These are phyloP conservation scores for Terrapene triunguis DNA, from an alignment of 2,113 vertebrate species.

Conservation along the genomic window DNA sequence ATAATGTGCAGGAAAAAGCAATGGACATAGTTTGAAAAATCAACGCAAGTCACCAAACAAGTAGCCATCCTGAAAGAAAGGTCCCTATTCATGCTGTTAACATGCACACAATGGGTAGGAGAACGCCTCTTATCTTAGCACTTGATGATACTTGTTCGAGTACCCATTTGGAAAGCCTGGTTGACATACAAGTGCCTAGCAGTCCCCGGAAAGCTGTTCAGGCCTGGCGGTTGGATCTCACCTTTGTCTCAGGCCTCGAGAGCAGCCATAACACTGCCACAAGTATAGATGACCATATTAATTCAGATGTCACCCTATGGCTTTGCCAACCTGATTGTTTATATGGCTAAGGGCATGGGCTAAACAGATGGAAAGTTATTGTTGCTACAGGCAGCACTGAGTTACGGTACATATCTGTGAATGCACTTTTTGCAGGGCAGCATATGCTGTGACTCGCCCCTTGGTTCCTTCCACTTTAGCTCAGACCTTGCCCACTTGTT, in stretches of 20 bases:
- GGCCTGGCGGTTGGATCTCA: background rate
- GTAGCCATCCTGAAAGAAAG: background rate
- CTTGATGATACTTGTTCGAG: background rate
- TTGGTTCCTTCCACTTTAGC: background rate
- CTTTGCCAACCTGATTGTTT: background rate
- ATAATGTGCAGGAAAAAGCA: background rate
- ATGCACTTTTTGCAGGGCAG: background rate
- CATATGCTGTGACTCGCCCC: rapidly evolving
- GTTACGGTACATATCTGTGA: background rate
- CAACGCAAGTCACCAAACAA: background rate
- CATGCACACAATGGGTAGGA: background rate
- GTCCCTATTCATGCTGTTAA: background rate
- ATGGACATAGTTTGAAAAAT: background rate
- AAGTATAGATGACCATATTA: background rate
- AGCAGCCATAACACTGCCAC: background rate
- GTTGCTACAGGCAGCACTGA: rapidly evolving
- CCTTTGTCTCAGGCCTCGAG: background rate
- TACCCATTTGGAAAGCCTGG: background rate
- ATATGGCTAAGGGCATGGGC: rapidly evolving
- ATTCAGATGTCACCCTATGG: background rate
- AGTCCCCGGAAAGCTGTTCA: background rate
- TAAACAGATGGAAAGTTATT: background rate
- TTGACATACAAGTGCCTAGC: background rate
- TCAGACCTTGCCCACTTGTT: background rate
- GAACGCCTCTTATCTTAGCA: background rate